phyloP scores from a whole-genome alignment of 2,888 invertebrate species.

The Therioaphis trifolii region DNA sequence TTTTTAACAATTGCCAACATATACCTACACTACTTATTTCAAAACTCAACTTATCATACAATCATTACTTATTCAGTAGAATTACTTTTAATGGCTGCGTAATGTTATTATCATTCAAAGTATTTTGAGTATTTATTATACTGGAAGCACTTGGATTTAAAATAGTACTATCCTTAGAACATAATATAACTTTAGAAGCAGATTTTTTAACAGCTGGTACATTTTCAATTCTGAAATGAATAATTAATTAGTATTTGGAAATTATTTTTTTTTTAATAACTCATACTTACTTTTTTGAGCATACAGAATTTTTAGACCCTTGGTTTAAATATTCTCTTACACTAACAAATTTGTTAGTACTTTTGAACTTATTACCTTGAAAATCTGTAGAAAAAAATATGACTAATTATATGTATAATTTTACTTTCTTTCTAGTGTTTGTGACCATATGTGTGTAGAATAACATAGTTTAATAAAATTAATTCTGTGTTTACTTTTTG shows the following conservation, averaged over 20 bases:
- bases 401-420: not conserved
- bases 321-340: not conserved
- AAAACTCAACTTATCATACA: too few relatives aligned
- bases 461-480: not conserved
- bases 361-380: not conserved
- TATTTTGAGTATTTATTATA: not conserved
- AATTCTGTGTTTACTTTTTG: slow-evolving; percentile 22
- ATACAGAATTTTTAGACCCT: not conserved
- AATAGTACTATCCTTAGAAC: not conserved
- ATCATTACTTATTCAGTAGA: not conserved
- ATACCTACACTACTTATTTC: too few relatives aligned
- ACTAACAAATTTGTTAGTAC: not conserved
- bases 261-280: not conserved
- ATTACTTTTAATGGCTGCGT: slow-evolving; percentile 2
- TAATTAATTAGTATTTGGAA: too few relatives aligned
- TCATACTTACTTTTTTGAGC: slow-evolving; percentile 12
- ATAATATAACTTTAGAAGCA: not conserved
- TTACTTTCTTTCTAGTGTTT: too few relatives aligned
- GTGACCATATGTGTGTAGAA: not conserved
- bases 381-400: slow-evolving; percentile 13
- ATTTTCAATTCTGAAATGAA: slow-evolving; percentile 24
- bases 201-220: not conserved
- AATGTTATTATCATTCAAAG: slow-evolving; percentile 7
- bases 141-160: not conserved
- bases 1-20: too few relatives aligned